Evolutionary conservation across 1,140 invertebrate genomes (phyloP).

Genomic region (Eriocheir sinensis): DNA sequence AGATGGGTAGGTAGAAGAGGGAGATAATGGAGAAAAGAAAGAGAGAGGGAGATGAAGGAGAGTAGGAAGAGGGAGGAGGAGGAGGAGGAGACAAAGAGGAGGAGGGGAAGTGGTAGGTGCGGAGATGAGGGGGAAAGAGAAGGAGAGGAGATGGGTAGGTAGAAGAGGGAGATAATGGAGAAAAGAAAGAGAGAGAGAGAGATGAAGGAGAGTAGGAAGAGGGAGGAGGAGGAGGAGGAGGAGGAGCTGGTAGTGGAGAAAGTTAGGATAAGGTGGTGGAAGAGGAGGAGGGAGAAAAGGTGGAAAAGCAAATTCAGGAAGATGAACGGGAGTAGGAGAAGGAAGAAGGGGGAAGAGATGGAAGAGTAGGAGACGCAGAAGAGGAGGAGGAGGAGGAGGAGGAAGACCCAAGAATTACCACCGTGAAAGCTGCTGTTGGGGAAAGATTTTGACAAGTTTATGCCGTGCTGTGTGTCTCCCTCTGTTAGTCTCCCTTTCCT

Average conservation of each 20-base stretch:
- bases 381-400: neutral
- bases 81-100: neutral
- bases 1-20: neutral
- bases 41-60: neutral
- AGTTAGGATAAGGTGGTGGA: neutral
- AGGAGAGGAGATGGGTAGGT: neutral
- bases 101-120: neutral
- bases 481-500: too few species aligned
- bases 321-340: neutral
- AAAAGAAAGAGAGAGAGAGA: constrained; percentile 52
- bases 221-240: neutral
- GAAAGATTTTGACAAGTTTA: too few species aligned
- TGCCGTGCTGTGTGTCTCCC: too few species aligned
- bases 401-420: too few species aligned
- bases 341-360: neutral
- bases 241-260: too few species aligned
- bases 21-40: neutral
- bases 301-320: neutral
- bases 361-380: neutral
- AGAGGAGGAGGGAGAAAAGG: neutral
- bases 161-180: constrained; percentile 14
- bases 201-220: neutral
- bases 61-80: too few species aligned
- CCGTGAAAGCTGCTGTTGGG: too few species aligned
- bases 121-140: neutral